These are phyloP conservation scores for Nerophis lumbriciformis DNA, from an alignment of 2,113 vertebrate species.

Conservation along the genomic window DNA sequence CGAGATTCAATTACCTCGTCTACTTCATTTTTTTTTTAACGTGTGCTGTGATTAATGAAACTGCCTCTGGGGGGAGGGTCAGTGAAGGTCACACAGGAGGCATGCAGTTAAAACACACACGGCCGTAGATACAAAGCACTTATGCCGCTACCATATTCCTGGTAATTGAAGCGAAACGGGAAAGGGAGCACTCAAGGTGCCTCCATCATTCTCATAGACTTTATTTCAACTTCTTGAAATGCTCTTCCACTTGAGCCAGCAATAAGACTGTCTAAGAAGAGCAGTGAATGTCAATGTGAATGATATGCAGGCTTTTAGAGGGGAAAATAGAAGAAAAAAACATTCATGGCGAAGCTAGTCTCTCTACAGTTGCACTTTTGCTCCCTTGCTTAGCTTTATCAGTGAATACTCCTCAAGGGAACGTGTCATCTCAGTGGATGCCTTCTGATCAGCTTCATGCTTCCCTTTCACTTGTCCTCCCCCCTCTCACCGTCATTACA, in stretches of 20 bases:
- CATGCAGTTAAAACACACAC: conserved; percentile 8
- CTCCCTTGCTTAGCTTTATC: not conserved
- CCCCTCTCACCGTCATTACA: conserved; percentile 15
- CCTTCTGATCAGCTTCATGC: conserved; percentile 9
- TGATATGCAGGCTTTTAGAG: not conserved
- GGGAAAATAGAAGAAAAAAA: conserved; percentile 11
- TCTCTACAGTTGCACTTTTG: conserved; percentile 7
- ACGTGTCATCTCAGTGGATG: conserved; percentile 13
- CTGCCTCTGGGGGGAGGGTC: conserved; percentile 17
- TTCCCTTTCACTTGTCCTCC: conserved; percentile 21
- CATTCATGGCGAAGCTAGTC: conserved; percentile 5
- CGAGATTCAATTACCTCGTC: conserved; percentile 55
- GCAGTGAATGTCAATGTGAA: conserved; percentile 1
- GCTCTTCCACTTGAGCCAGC: not conserved
- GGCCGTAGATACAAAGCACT: conserved; percentile 7
- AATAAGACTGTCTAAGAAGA: not conserved
- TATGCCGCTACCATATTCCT: conserved; percentile 6
- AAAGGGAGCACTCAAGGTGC: conserved; percentile 9
- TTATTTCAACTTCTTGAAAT: conserved; percentile 8
- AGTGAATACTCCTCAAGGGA: conserved; percentile 19
- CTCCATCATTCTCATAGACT: conserved; percentile 6
- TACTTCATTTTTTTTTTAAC: conserved; percentile 35
- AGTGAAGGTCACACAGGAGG: conserved; percentile 39
- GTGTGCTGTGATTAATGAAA: conserved; percentile 51
- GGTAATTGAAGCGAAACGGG: conserved; percentile 17